Percentiles rank a stretch among this genome's conserved stretches.
These are phyloP conservation scores for Abrostola tripartita DNA, from an alignment of 2,888 invertebrate species.

Conservation along the genomic window DNA sequence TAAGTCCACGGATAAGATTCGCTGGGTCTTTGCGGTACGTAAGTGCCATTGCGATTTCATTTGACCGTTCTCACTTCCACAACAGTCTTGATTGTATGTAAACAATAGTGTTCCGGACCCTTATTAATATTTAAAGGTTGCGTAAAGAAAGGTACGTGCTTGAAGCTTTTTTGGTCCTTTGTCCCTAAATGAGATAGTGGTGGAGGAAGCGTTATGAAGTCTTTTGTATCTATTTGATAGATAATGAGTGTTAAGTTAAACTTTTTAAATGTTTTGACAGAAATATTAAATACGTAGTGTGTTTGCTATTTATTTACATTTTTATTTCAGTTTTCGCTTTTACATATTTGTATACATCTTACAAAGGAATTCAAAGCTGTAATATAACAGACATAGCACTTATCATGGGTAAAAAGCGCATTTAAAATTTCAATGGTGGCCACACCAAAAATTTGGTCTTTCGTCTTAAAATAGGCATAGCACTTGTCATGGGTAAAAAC, in stretches of 20 bases:
- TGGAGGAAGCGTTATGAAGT: constrained; percentile 6
- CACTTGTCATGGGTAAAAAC: no score
- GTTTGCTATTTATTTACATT: no score
- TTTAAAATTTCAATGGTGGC: no score
- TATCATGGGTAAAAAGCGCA: no score
- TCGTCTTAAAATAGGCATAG: no score
- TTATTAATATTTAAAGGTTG: constrained; percentile 46
- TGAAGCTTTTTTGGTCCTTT: constrained; percentile 29
- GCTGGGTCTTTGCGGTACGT: constrained; percentile 58
- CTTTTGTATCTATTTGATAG: neutral
- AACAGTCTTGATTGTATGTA: constrained; percentile 54
- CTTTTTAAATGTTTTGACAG: neutral
- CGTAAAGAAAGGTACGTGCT: constrained; percentile 12
- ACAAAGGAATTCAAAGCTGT: no score
- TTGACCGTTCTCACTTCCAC: constrained; percentile 56
- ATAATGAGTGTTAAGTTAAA: neutral
- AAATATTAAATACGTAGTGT: neutral
- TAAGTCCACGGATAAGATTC: constrained; percentile 69
- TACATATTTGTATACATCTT: no score
- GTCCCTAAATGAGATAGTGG: constrained; percentile 4
- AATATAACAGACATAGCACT: no score
- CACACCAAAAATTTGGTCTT: no score
- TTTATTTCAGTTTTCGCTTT: no score
- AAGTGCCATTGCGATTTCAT: constrained; percentile 63
- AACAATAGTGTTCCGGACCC: constrained; percentile 46